phyloP scores from a whole-genome alignment of 2,888 invertebrate species.

The Apantesis nais region DNA sequence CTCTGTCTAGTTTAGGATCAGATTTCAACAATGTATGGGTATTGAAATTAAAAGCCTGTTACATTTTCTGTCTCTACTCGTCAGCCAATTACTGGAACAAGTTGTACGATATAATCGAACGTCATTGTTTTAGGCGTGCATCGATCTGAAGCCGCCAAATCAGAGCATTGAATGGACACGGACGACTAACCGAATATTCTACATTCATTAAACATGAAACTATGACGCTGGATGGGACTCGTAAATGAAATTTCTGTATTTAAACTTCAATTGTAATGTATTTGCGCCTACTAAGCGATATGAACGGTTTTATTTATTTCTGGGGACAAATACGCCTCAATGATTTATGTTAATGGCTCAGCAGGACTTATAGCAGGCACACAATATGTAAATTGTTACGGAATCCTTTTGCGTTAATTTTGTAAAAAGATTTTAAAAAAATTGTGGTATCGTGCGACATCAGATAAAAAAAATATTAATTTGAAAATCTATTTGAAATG shows the following conservation, averaged over 20 bases:
- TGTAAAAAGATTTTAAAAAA: too few relatives aligned
- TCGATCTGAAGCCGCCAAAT: conserved; percentile 64
- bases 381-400: too few relatives aligned
- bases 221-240: conserved; percentile 20
- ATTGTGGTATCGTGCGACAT: too few relatives aligned
- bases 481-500: too few relatives aligned
- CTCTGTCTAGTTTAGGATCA: neutral
- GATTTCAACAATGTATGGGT: neutral
- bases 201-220: conserved; percentile 42
- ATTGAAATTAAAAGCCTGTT: neutral
- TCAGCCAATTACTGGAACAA: conserved; percentile 19
- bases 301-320: neutral
- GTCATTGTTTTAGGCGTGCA: conserved; percentile 65
- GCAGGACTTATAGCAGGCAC: too few relatives aligned
- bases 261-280: neutral
- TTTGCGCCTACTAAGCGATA: neutral
- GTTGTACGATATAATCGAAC: conserved; percentile 39
- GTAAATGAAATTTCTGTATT: neutral
- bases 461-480: too few relatives aligned
- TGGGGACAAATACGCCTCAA: too few relatives aligned
- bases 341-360: too few relatives aligned
- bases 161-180: conserved; percentile 62
- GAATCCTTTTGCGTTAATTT: too few relatives aligned
- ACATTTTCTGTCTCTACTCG: neutral
- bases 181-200: conserved; percentile 60